phyloP scores from a whole-genome alignment of 2,888 invertebrate species.

The Ophion ellenae region DNA sequence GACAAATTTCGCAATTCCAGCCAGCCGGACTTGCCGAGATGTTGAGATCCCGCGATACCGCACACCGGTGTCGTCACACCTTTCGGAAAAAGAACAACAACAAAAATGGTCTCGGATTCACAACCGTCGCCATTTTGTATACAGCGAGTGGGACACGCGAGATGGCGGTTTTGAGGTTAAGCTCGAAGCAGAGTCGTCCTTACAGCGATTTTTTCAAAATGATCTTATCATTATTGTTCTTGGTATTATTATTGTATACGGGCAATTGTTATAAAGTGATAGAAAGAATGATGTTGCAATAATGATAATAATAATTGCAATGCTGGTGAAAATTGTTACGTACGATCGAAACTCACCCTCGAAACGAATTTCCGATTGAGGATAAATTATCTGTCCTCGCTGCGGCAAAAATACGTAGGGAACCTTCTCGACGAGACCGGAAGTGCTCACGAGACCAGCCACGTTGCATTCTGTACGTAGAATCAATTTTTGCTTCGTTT shows the following conservation, averaged over 20 bases:
- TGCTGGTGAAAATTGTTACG: neutral
- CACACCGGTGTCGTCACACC: conserved; percentile 93
- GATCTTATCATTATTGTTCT: neutral
- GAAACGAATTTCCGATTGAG: conserved; percentile 93
- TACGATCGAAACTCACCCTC: conserved; percentile 85
- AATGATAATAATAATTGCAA: neutral
- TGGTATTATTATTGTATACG: too few relatives aligned
- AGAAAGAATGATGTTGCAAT: neutral
- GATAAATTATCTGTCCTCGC: conserved; percentile 94
- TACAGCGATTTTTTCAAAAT: neutral
- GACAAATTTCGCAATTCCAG: conserved; percentile 91
- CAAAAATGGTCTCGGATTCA: too few relatives aligned
- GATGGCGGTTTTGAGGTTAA: neutral
- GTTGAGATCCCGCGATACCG: conserved; percentile 93
- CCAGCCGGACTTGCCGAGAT: conserved; percentile 91
- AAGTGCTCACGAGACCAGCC: conserved; percentile 91
- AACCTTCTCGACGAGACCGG: conserved; percentile 90
- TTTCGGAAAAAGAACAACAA: conserved; percentile 76
- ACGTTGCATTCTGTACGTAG: conserved; percentile 89
- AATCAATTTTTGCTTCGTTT: conserved; percentile 21
- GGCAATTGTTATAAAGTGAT: too few relatives aligned
- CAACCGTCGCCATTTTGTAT: too few relatives aligned
- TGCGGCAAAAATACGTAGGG: conserved; percentile 94
- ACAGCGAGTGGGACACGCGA: too few relatives aligned
- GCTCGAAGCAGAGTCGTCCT: neutral